Conservation (phyloP, 1,140 invertebrate genomes). For the Archivesica marissinica region DNA sequence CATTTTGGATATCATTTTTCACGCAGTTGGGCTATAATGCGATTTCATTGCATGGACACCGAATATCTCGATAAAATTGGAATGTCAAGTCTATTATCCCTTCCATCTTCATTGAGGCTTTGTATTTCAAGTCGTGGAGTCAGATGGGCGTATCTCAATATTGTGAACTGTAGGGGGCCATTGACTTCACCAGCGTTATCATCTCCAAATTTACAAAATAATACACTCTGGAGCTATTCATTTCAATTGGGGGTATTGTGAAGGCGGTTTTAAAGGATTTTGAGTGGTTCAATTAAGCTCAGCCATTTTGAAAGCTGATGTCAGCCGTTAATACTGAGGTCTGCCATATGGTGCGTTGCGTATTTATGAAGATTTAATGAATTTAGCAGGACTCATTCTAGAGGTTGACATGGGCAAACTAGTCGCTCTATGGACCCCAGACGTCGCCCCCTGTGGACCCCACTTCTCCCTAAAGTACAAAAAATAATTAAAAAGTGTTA, state of each 20-base stretch:
- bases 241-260: constrained; percentile 2
- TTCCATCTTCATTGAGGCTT: background rate
- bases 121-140: constrained; percentile 8
- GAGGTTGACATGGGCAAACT: too few relatives aligned
- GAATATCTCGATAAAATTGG: too few relatives aligned
- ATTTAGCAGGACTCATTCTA: too few relatives aligned
- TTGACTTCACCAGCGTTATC: constrained; percentile 11
- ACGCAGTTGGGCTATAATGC: too few relatives aligned
- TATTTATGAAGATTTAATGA: background rate
- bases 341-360: background rate
- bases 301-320: too few relatives aligned
- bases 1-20: too few relatives aligned
- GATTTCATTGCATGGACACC: too few relatives aligned
- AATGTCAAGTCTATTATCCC: background rate
- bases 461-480: too few relatives aligned
- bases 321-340: background rate
- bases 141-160: background rate
- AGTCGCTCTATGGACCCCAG: too few relatives aligned
- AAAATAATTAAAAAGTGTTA: too few relatives aligned
- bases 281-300: constrained; percentile 7
- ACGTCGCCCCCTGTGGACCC: too few relatives aligned
- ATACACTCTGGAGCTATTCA: background rate
- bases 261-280: background rate
- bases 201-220: constrained; percentile 23
- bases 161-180: constrained; percentile 2